A percentile compares a stretch with the other conserved stretches of the same genome.
Evolutionary conservation across 1,140 invertebrate genomes (phyloP).

Genomic region (Coboldia fuscipes): DNA sequence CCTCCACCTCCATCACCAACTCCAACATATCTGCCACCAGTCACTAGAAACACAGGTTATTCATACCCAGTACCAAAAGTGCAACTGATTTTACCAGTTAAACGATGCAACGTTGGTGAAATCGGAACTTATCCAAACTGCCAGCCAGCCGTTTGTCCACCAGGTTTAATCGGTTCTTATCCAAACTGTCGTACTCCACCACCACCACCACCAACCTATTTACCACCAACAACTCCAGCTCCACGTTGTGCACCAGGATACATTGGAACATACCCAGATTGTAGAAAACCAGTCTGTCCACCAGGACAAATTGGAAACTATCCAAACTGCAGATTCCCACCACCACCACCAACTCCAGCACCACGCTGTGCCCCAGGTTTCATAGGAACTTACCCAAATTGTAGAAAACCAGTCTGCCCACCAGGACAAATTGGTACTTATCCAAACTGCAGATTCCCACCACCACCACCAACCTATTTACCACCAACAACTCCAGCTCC

Average conservation of each 20-base stretch:
- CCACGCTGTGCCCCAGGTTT: neutral
- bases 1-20: neutral
- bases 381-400: too few species aligned
- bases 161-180: too few species aligned
- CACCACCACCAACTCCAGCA: neutral
- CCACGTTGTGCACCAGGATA: neutral
- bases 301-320: too few species aligned
- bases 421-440: too few species aligned
- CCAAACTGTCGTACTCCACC: neutral
- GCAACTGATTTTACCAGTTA: neutral
- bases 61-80: neutral
- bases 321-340: too few species aligned
- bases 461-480: conserved; percentile 5
- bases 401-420: too few species aligned
- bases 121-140: too few species aligned
- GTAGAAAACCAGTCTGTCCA: too few species aligned
- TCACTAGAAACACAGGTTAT: neutral
- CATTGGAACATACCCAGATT: neutral
- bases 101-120: neutral
- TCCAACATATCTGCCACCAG: neutral
- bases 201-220: neutral
- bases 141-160: too few species aligned
- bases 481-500: too few species aligned
- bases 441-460: too few species aligned
- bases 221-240: conserved; percentile 7